Evolutionary conservation across 2,797 vertebrate genomes (phyloP).

Genomic region (Pachyuromys duprasi): DNA sequence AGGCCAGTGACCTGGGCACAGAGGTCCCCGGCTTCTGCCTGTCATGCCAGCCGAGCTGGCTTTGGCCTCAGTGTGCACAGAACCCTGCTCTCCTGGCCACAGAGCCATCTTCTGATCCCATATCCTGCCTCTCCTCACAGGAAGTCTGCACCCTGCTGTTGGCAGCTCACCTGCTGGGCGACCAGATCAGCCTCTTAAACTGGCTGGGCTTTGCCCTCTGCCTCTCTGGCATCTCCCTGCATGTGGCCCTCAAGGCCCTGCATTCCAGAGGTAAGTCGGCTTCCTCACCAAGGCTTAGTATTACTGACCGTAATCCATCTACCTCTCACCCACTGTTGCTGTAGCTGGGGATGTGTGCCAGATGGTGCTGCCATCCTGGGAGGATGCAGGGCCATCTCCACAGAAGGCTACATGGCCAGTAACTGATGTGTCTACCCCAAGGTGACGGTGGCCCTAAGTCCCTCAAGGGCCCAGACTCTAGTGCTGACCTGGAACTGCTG

Average conservation of each 20-base stretch:
- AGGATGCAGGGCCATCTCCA: background rate
- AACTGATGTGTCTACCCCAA: conserved; percentile 71
- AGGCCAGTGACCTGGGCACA: background rate
- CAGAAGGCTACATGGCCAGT: background rate
- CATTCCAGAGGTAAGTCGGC: conserved; percentile 90
- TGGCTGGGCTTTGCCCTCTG: conserved; percentile 96
- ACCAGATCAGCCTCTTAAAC: conserved; percentile 91
- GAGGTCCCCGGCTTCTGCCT: background rate
- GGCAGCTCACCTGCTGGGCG: conserved; percentile 92
- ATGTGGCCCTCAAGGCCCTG: conserved; percentile 92
- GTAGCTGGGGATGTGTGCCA: background rate
- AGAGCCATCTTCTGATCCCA: background rate
- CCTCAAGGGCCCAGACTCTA: conserved; percentile 83
- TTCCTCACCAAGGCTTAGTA: background rate
- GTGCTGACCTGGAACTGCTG: conserved; percentile 91
- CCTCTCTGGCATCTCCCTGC: conserved; percentile 94
- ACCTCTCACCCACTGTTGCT: background rate
- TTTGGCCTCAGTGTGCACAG: background rate
- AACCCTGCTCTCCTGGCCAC: background rate
- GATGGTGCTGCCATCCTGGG: background rate
- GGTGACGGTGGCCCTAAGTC: conserved; percentile 84
- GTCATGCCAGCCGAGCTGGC: background rate
- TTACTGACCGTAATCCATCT: background rate
- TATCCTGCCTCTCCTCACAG: conserved; percentile 83
- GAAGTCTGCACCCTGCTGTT: conserved; percentile 95